Percentiles rank a stretch among this genome's conserved stretches.
These are phyloP conservation scores for Rhamnusium bicolor DNA, from an alignment of 2,888 invertebrate species.

Conservation along the genomic window DNA sequence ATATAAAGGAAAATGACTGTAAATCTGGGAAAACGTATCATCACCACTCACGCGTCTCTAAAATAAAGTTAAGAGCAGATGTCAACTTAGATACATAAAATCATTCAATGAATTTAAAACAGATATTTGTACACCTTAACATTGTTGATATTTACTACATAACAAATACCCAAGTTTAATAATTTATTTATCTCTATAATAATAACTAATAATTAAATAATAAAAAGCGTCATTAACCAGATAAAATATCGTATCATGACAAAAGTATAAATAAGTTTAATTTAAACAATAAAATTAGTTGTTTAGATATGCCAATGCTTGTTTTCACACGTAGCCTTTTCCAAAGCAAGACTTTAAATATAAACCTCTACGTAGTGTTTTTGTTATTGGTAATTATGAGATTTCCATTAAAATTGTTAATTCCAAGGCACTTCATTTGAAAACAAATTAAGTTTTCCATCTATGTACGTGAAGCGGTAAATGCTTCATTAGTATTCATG, in stretches of 20 bases:
- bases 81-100: no score
- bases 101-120: no score
- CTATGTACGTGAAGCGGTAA: not conserved
- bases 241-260: conserved; percentile 14
- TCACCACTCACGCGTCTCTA: no score
- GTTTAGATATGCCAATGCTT: conserved; percentile 1
- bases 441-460: not conserved
- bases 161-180: not conserved
- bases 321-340: conserved; percentile 1
- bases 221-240: conserved; percentile 17
- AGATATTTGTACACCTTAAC: not conserved
- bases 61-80: no score
- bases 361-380: not conserved
- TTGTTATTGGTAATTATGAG: not conserved
- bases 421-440: not conserved
- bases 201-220: conserved; percentile 1
- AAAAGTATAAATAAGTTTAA: conserved; percentile 19
- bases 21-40: no score
- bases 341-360: not conserved
- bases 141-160: not conserved
- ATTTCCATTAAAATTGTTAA: not conserved
- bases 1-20: no score
- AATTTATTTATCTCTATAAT: not conserved
- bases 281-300: conserved; percentile 22
- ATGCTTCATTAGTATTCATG: not conserved